Evolutionary conservation across 2,888 invertebrate species (phyloP).

Genomic region (Diarsia mendica): DNA sequence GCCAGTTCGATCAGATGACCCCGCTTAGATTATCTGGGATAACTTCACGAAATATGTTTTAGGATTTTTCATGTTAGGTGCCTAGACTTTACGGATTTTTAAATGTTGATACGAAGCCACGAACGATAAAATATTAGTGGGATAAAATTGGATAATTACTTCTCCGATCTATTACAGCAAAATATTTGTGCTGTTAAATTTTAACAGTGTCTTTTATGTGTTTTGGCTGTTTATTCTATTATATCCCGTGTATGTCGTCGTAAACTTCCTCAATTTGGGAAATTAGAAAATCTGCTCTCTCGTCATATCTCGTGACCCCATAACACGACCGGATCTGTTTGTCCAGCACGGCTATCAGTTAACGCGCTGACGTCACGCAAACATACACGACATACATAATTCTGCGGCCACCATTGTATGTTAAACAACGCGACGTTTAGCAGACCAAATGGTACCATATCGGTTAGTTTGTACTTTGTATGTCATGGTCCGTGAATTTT

Average conservation of each 20-base stretch:
- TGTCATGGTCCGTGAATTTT: conserved; percentile 59
- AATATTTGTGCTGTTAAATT: conserved; percentile 24
- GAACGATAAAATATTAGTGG: conserved; percentile 25
- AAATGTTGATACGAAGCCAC: conserved; percentile 31
- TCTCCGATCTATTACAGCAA: conserved; percentile 9
- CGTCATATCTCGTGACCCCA: conserved; percentile 41
- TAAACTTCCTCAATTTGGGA: conserved; percentile 31
- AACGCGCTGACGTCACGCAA: conserved; percentile 53
- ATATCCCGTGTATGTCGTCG: background rate
- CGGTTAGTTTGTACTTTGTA: conserved; percentile 48
- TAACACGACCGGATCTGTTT: conserved; percentile 56
- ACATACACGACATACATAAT: conserved; percentile 61
- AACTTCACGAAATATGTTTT: conserved; percentile 46
- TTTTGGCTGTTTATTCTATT: conserved; percentile 5
- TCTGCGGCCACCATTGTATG: conserved; percentile 59
- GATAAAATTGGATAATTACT: conserved; percentile 39
- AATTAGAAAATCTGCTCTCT: conserved; percentile 42
- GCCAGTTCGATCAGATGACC: conserved; percentile 42
- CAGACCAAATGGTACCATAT: conserved; percentile 59
- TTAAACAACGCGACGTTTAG: conserved; percentile 50
- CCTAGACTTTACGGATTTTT: conserved; percentile 28
- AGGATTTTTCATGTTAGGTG: conserved; percentile 29
- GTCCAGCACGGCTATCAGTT: conserved; percentile 49
- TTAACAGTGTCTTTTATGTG: conserved; percentile 14
- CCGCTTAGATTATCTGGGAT: conserved; percentile 43